A percentile compares a stretch with the other conserved stretches of the same genome.
phyloP scores from a whole-genome alignment of 2,888 invertebrate species.

The Notocelia uddmanniana region DNA sequence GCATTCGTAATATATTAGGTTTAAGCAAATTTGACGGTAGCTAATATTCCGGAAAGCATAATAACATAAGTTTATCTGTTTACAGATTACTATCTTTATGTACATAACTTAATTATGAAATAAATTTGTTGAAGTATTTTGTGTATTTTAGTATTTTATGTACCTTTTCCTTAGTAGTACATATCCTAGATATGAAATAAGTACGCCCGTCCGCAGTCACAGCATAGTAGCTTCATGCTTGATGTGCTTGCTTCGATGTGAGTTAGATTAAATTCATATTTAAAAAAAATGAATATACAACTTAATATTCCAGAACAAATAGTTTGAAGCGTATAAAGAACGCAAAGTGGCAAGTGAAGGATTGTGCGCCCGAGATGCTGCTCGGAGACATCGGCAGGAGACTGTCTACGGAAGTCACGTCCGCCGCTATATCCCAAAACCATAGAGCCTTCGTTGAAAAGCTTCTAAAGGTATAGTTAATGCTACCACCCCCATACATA shows the following conservation, averaged over 20 bases:
- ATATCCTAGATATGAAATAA: conserved; percentile 31
- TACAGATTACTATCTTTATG: conserved; percentile 22
- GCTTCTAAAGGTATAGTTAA: conserved; percentile 91
- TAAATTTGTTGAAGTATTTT: conserved; percentile 55
- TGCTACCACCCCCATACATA: no score
- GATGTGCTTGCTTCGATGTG: conserved; percentile 56
- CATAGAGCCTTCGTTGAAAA: conserved; percentile 99
- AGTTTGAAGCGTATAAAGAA: conserved; percentile 87
- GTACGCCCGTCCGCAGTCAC: conserved; percentile 36
- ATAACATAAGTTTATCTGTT: conserved; percentile 15
- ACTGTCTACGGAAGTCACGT: conserved; percentile 89
- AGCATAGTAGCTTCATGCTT: conserved; percentile 60
- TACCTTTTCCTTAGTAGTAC: conserved; percentile 45
- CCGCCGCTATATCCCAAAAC: conserved; percentile 97
- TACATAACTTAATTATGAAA: conserved; percentile 46
- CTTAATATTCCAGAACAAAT: conserved; percentile 75
- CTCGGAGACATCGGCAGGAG: conserved; percentile 82
- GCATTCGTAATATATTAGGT: conserved; percentile 13
- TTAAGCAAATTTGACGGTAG: conserved; percentile 31
- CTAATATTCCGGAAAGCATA: conserved; percentile 30
- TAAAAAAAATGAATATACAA: conserved; percentile 32
- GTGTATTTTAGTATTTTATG: conserved; percentile 55
- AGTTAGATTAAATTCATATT: conserved; percentile 21
- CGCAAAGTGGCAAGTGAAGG: conserved; percentile 87
- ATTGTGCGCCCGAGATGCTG: conserved; percentile 84